These are phyloP conservation scores for Podiceps cristatus DNA, from an alignment of 2,113 vertebrate species.

Conservation along the genomic window DNA sequence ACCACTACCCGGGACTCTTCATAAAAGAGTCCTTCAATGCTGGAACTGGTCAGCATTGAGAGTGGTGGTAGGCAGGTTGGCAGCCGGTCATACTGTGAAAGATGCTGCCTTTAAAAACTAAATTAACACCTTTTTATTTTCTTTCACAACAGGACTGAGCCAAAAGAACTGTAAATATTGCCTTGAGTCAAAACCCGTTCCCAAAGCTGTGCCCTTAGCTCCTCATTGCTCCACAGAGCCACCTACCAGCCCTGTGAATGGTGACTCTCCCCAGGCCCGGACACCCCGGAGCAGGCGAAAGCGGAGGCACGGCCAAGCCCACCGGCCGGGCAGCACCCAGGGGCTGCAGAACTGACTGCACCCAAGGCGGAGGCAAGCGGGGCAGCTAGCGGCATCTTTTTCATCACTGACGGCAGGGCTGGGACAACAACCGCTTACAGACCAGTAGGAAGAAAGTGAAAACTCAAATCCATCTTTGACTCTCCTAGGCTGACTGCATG, in stretches of 20 bases:
- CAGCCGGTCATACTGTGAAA: background rate
- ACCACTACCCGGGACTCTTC: background rate
- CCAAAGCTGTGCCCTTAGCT: background rate
- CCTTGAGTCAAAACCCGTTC: background rate
- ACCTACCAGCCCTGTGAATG: background rate
- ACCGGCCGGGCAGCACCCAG: fast-evolving
- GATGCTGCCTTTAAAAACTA: background rate
- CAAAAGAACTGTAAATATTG: background rate
- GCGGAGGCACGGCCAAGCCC: fast-evolving
- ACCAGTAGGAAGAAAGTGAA: background rate
- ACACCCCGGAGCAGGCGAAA: background rate
- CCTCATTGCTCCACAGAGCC: background rate
- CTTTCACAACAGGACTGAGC: background rate
- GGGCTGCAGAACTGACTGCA: background rate
- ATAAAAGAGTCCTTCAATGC: background rate
- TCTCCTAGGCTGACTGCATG: background rate
- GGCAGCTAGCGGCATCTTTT: background rate
- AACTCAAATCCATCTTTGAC: background rate
- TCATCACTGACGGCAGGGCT: background rate
- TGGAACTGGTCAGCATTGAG: background rate
- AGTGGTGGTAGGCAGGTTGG: background rate
- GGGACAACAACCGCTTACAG: background rate
- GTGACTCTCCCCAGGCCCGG: fast-evolving
- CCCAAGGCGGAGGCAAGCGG: fast-evolving
- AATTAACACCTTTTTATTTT: background rate